A percentile compares a stretch with the other conserved stretches of the same genome.
Conservation (phyloP, 2,888 invertebrate genomes). For the Mesopsocus fuscifrons region DNA sequence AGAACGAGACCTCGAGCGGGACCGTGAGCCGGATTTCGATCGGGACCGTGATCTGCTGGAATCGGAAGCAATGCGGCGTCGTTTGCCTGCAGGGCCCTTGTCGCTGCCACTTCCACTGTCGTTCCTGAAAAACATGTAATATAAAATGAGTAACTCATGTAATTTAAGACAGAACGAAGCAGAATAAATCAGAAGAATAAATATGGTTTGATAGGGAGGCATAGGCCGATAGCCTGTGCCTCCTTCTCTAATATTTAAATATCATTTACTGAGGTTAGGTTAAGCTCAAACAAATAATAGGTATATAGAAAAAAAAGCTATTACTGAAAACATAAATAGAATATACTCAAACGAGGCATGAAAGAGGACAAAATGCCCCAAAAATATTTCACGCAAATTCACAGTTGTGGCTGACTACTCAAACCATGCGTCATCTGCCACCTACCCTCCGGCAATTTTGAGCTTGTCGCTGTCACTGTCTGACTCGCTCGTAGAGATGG, state of each 20-base stretch:
- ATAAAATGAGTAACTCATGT: neutral
- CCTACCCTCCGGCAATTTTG: conserved; percentile 28
- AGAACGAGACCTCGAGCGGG: conserved; percentile 21
- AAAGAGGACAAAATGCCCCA: too few species aligned
- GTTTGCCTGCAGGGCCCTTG: conserved; percentile 12
- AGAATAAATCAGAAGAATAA: neutral
- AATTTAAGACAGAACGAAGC: conserved; percentile 4
- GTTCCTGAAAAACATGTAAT: conserved; percentile 11
- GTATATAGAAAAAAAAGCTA: too few species aligned
- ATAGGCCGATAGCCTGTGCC: too few species aligned
- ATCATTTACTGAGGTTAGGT: too few species aligned
- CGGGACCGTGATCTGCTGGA: conserved; percentile 27
- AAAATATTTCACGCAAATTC: too few species aligned
- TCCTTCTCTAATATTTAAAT: too few species aligned
- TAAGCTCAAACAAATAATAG: too few species aligned
- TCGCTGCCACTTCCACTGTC: conserved; percentile 16
- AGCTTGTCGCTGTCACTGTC: conserved; percentile 37
- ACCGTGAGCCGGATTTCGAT: conserved; percentile 23
- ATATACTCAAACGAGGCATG: too few species aligned
- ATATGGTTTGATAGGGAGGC: too few species aligned
- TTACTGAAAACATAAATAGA: too few species aligned
- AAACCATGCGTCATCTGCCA: too few species aligned
- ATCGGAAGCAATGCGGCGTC: conserved; percentile 20
- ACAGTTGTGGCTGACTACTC: too few species aligned
- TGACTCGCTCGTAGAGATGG: conserved; percentile 81